These are phyloP conservation scores for Phodopus roborovskii DNA, from an alignment of 2,113 vertebrate species.

Conservation along the genomic window DNA sequence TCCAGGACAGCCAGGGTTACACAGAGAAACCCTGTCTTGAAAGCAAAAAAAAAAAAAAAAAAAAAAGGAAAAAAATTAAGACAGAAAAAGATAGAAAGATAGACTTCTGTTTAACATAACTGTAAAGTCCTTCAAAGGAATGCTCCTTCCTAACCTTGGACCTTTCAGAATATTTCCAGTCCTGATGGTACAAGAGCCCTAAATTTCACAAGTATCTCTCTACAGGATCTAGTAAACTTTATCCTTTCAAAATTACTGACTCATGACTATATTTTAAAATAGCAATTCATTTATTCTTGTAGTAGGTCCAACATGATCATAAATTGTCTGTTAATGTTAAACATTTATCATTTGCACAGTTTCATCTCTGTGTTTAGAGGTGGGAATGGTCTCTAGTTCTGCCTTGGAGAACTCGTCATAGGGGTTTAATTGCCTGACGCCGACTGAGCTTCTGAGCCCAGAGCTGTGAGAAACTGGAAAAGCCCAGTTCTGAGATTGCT, in stretches of 20 bases:
- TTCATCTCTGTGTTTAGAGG: constrained; percentile 10
- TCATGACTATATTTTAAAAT: constrained; percentile 38
- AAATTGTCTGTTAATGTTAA: constrained; percentile 11
- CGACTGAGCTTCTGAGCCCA: background rate
- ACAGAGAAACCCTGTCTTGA: background rate
- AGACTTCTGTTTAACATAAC: background rate
- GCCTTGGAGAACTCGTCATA: background rate
- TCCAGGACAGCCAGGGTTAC: background rate
- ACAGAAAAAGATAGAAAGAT: too few species aligned
- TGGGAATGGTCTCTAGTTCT: background rate
- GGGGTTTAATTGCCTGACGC: background rate
- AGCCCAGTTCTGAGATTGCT: background rate
- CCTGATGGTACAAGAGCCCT: background rate
- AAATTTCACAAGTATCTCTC: background rate
- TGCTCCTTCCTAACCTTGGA: background rate
- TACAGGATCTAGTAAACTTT: background rate
- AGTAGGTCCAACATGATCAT: background rate
- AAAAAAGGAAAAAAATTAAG: too few species aligned
- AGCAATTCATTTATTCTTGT: background rate
- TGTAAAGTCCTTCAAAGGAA: background rate
- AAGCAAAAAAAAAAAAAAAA: background rate
- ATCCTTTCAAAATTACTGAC: background rate
- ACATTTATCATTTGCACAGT: background rate
- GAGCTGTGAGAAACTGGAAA: background rate
- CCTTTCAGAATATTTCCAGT: background rate